phyloP scores from a whole-genome alignment of 1,140 invertebrate genomes.

The Charaxes varanes region DNA sequence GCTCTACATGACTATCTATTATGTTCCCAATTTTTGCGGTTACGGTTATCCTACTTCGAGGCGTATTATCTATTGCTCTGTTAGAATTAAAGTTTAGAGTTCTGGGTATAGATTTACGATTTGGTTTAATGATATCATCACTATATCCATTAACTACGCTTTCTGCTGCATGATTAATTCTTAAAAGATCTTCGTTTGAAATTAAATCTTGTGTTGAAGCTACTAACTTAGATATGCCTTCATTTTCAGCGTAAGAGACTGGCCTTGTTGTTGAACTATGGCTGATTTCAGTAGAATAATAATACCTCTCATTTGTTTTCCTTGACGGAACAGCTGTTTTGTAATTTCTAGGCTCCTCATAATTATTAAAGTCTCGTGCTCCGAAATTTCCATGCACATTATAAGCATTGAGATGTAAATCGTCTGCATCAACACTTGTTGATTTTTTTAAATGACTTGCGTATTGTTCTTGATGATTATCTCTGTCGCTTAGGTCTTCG shows the following conservation, averaged over 20 bases:
- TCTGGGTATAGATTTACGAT: conserved; percentile 17
- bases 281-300: conserved; percentile 35
- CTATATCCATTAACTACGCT: conserved; percentile 32
- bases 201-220: conserved; percentile 74
- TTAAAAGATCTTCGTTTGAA: conserved; percentile 73
- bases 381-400: conserved; percentile 43
- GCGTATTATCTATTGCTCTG: conserved; percentile 13
- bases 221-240: conserved; percentile 66
- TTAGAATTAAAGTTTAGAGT: conserved; percentile 18
- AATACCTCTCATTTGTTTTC: conserved; percentile 41
- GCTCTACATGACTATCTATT: conserved; percentile 29
- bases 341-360: conserved; percentile 28
- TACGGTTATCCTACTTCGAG: conserved; percentile 36
- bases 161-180: conserved; percentile 72
- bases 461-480: conserved; percentile 15
- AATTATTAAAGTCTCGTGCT: conserved; percentile 23
- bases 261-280: conserved; percentile 24
- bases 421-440: conserved; percentile 23
- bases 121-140: conserved; percentile 50
- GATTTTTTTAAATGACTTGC: conserved; percentile 27
- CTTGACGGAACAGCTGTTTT: conserved; percentile 40
- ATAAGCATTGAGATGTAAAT: conserved; percentile 27
- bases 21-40: conserved; percentile 50
- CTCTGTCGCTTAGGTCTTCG: conserved; percentile 15
- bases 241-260: conserved; percentile 26